Evolutionary conservation across 2,888 invertebrate genomes (phyloP).

Genomic region (Agonopterix heracliana): DNA sequence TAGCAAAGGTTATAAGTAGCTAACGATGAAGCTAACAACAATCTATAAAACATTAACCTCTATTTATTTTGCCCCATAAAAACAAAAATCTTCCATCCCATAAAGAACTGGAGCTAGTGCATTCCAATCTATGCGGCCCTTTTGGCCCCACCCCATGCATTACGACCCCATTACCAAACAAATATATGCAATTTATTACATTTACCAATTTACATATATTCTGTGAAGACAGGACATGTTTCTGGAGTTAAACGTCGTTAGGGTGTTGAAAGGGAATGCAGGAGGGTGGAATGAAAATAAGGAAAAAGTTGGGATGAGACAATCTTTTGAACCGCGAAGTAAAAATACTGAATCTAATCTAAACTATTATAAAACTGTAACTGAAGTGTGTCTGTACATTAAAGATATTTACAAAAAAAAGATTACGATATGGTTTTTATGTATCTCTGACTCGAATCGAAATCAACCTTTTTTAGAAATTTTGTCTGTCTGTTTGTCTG

Average conservation of each 20-base stretch:
- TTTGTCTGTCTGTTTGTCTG: too few relatives aligned
- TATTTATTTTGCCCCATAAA: neutral
- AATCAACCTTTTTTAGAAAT: too few relatives aligned
- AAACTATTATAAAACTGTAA: too few relatives aligned
- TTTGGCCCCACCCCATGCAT: constrained; percentile 46
- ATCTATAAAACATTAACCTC: neutral
- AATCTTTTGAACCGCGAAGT: too few relatives aligned
- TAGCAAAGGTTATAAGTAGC: too few relatives aligned
- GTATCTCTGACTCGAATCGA: too few relatives aligned
- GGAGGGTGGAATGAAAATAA: constrained; percentile 16
- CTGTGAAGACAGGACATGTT: constrained; percentile 54
- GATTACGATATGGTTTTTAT: too few relatives aligned
- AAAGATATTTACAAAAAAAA: too few relatives aligned
- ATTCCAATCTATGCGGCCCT: constrained; percentile 32
- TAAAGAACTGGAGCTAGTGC: constrained; percentile 21
- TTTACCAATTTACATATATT: constrained; percentile 74
- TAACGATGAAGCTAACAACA: neutral
- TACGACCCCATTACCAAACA: constrained; percentile 64
- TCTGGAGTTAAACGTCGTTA: constrained; percentile 55
- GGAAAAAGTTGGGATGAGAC: constrained; percentile 3
- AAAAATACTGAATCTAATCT: neutral
- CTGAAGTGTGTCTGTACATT: too few relatives aligned
- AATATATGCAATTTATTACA: constrained; percentile 74
- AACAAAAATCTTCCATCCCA: constrained; percentile 11
- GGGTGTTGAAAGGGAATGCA: constrained; percentile 33